Base-by-base conservation (phyloP, 2,797 vertebrate species). In the Emydoidea blandingii region DNA sequence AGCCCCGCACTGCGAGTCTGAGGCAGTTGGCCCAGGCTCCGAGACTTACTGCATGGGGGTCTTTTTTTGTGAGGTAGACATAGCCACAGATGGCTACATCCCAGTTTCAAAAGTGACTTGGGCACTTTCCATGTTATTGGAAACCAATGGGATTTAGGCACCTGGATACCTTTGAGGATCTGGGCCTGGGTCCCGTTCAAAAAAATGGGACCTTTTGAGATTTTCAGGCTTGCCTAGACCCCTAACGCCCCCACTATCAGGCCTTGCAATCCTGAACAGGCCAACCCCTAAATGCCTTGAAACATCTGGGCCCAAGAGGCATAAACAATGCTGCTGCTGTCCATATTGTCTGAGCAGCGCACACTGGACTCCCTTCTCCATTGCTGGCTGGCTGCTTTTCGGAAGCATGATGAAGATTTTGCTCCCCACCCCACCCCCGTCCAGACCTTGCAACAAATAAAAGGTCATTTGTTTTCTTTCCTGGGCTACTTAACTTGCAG, bases 391-490 rank as follows among this genome's bases (percentile, higher is more conserved):
- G 85, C 87, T 95, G 92, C 78, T 91, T 23, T 92, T 90, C 41
- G 57, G 92, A 91, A 91, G 74, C 80, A 65, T 47, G 57, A 57
- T n/a, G 92, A 92, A 92, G 57, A 91, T 93, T 95, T 94, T 88
- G 78, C 92, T 95, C 79, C 11, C 78, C 74, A 57, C 79, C 56
- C 84, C 62, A 91, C 86, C 62, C 87, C 11, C 12, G 59, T 4
- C 53, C 31, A 37, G 74, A 59, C 23, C 86, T 85, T 89, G 27
- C 72, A 93, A 85, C 34, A 90, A 83, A 47, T 6, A 47, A 2
- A 81, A 82, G 87, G 2, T 52, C 27, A 31, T 19, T 57, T 37
- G 37, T 34, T 59, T 54, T 29, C 37, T 54, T 84, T 29, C 2
- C 76, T 50, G 82, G 54, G 15, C 56, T 37, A 56, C 59, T 87